These are phyloP conservation scores for Tenthredo livida DNA, from an alignment of 2,888 invertebrate species.

Conservation along the genomic window DNA sequence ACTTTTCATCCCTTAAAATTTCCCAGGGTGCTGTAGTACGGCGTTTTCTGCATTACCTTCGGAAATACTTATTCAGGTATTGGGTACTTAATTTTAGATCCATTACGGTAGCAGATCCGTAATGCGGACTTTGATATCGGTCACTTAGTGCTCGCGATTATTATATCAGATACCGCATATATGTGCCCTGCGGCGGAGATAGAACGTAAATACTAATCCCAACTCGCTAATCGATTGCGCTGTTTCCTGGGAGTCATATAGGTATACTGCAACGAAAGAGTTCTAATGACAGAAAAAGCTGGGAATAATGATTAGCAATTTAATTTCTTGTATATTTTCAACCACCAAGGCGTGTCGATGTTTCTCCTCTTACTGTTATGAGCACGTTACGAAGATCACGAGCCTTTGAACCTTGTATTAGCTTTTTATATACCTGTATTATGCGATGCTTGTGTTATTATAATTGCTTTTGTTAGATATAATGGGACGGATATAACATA, in stretches of 20 bases:
- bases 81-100: not conserved
- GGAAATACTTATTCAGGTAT: not conserved
- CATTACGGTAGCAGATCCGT: not conserved
- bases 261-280: not conserved
- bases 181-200: not conserved
- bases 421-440: not conserved
- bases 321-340: not conserved
- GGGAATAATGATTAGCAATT: not conserved
- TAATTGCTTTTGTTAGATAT: not conserved
- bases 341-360: not conserved
- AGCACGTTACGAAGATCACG: not conserved
- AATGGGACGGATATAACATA: not conserved
- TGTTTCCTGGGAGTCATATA: not conserved
- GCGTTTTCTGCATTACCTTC: not conserved
- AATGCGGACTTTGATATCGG: not conserved
- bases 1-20: not conserved
- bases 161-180: not conserved
- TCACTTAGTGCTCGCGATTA: not conserved
- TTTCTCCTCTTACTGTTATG: not conserved
- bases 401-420: not conserved
- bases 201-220: not conserved
- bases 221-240: conserved; percentile 10
- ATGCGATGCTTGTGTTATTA: not conserved
- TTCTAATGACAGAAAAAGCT: not conserved
- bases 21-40: not conserved